Evolutionary conservation across 2,888 invertebrate genomes (phyloP).

Genomic region (Clunio marinus): DNA sequence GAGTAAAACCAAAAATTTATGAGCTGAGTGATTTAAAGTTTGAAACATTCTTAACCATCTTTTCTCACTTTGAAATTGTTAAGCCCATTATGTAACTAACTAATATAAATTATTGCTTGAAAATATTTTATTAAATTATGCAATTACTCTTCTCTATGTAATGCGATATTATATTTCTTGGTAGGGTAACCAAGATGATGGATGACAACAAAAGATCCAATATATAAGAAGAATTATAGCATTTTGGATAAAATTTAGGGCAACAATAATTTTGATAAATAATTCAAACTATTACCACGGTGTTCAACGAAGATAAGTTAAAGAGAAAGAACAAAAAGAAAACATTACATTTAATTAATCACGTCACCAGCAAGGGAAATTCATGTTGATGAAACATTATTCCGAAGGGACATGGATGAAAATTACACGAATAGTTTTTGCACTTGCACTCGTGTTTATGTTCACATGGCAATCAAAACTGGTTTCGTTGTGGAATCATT

Average conservation of each 20-base stretch:
- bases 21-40: background rate
- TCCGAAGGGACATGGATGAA: background rate
- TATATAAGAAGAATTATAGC: background rate
- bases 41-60: background rate
- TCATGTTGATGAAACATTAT: background rate
- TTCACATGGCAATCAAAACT: too few relatives aligned
- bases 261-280: background rate
- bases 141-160: background rate
- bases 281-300: background rate
- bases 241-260: background rate
- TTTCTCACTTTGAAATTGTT: too few relatives aligned
- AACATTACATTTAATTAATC: conserved; percentile 31
- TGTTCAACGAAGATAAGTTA: too few relatives aligned
- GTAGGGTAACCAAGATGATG: conserved; percentile 14
- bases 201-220: conserved; percentile 3
- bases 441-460: background rate
- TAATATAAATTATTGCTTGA: background rate
- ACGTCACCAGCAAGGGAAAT: background rate
- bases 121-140: conserved; percentile 10
- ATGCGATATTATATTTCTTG: background rate
- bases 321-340: background rate
- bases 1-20: background rate
- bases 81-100: too few relatives aligned
- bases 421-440: background rate
- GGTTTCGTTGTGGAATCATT: too few relatives aligned